phyloP scores from a whole-genome alignment of 2,888 invertebrate genomes.

The Prenolepis imparis region DNA sequence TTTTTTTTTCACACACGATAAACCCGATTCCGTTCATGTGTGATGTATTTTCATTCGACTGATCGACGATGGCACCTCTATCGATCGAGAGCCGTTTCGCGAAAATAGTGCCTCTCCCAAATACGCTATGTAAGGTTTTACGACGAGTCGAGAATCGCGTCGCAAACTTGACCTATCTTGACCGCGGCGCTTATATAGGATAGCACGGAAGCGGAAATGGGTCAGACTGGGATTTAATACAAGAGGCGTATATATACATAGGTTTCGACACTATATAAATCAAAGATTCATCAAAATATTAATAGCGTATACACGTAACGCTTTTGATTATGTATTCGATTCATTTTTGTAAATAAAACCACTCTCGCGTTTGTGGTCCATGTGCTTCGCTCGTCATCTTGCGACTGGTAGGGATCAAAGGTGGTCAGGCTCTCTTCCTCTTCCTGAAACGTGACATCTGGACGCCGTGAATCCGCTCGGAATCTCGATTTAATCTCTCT shows the following conservation, averaged over 20 bases:
- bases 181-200: constrained; percentile 74
- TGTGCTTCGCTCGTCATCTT: constrained; percentile 38
- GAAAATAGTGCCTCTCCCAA: not conserved
- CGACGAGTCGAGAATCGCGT: not conserved
- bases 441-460: constrained; percentile 54
- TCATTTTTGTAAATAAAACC: constrained; percentile 19
- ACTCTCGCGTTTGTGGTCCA: not conserved
- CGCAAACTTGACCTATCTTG: constrained; percentile 84
- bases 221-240: constrained; percentile 71
- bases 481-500: constrained; percentile 53
- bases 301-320: not conserved
- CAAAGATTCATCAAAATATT: constrained; percentile 1
- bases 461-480: constrained; percentile 44
- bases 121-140: not conserved
- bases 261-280: not conserved
- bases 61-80: not conserved
- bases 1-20: constrained; percentile 35
- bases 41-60: constrained; percentile 25
- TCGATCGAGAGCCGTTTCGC: constrained; percentile 5
- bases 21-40: constrained; percentile 26
- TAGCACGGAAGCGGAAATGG: constrained; percentile 74
- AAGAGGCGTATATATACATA: not conserved
- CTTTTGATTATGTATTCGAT: not conserved
- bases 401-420: constrained; percentile 51
- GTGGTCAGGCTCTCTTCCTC: constrained; percentile 39